Evolutionary conservation across 2,797 vertebrate species (phyloP).

Genomic region (Glyptemys insculpta): DNA sequence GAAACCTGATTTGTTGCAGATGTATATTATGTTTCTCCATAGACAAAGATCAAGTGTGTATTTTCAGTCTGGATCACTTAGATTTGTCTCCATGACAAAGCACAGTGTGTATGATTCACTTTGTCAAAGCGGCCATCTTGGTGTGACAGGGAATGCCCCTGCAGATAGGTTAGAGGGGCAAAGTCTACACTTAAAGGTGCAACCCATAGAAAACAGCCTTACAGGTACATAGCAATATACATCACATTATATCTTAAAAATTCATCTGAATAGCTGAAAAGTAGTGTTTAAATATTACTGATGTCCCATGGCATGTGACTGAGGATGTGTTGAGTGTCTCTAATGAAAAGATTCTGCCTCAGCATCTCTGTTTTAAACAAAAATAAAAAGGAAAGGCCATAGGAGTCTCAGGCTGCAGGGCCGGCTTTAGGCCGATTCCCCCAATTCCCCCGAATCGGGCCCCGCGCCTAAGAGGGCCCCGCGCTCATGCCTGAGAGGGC

Average conservation of each 20-base stretch:
- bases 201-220: not conserved
- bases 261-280: not conserved
- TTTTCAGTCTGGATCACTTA: not conserved
- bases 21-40: not conserved
- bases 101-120: not conserved
- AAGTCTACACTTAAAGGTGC: not conserved
- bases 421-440: no score
- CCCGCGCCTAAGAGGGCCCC: no score
- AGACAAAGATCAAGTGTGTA: not conserved
- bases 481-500: no score
- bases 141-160: not conserved
- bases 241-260: not conserved
- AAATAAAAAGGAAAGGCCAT: slow-evolving; percentile 62
- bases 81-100: not conserved
- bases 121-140: not conserved
- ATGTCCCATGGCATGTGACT: not conserved
- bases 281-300: not conserved
- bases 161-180: not conserved
- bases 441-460: no score
- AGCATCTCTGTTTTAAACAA: slow-evolving; percentile 66
- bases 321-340: slow-evolving; percentile 58
- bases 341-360: slow-evolving; percentile 55
- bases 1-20: not conserved
- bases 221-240: not conserved
- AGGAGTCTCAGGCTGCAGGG: not conserved